Evolutionary conservation across 23 tunicate species (phyloP).

Genomic region (Ascidia mentula): DNA sequence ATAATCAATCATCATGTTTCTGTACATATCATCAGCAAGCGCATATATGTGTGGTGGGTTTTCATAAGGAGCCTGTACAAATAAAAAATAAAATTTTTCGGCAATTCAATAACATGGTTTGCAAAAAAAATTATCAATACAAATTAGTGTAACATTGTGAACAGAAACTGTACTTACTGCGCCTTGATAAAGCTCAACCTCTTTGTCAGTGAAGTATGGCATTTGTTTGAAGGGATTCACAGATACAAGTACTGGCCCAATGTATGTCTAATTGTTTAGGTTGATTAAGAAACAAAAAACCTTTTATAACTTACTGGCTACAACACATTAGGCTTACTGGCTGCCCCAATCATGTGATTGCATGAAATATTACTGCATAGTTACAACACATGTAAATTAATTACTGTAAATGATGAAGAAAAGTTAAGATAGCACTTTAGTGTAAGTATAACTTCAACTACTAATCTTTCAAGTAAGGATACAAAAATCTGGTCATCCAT

Average conservation of each 20-base stretch:
- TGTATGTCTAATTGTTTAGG: constrained; percentile 75
- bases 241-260: constrained; percentile 98
- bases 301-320: no score
- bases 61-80: constrained; percentile 82
- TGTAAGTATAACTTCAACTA: no score
- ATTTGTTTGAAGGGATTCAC: constrained; percentile 98
- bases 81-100: neutral
- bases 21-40: constrained; percentile 97
- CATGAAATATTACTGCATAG: no score
- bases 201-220: constrained; percentile 96
- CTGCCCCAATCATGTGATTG: no score
- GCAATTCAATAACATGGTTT: neutral
- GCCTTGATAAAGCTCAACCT: constrained; percentile 98
- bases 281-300: neutral
- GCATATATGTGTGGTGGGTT: constrained; percentile 99
- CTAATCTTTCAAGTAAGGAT: no score
- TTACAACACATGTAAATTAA: no score
- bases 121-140: neutral
- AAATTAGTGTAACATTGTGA: neutral
- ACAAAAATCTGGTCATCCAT: constrained; percentile 98
- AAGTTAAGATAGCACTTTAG: no score
- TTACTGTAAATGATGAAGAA: no score
- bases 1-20: constrained; percentile 94
- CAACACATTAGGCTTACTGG: no score
- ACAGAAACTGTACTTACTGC: constrained; percentile 61